Conservation (phyloP, 2,888 invertebrate species). For the Netelia melanura region DNA sequence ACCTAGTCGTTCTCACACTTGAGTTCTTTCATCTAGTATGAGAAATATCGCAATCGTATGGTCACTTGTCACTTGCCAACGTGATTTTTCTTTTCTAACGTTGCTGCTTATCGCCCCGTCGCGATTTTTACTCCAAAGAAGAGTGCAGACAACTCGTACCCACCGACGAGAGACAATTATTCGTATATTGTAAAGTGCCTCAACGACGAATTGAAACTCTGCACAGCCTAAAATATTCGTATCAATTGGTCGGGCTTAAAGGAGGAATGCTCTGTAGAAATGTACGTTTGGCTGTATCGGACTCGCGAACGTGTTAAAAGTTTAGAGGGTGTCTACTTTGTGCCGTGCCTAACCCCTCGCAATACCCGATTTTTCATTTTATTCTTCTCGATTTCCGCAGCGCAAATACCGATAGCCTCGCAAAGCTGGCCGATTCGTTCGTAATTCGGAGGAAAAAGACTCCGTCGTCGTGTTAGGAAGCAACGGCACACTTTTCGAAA, state of each 20-base stretch:
- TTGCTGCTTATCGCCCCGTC: background rate
- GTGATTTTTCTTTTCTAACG: conserved; percentile 41
- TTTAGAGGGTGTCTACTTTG: conserved; percentile 69
- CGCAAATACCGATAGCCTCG: background rate
- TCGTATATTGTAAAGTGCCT: background rate
- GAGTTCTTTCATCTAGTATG: conserved; percentile 55
- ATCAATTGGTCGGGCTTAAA: conserved; percentile 35
- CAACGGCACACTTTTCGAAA: conserved; percentile 36
- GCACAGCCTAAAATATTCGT: conserved; percentile 81
- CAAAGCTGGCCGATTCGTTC: no score
- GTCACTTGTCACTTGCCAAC: conserved; percentile 84
- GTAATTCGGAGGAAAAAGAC: background rate
- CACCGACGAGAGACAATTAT: conserved; percentile 25
- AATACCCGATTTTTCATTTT: background rate
- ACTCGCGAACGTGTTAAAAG: background rate
- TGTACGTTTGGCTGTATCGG: conserved; percentile 10
- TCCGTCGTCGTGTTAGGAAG: no score
- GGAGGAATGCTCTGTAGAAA: background rate
- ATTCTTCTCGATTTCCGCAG: background rate
- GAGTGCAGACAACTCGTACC: conserved; percentile 68
- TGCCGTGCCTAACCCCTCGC: conserved; percentile 32
- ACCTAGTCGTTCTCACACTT: conserved; percentile 19
- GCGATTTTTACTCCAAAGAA: conserved; percentile 60
- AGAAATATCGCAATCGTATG: conserved; percentile 81
- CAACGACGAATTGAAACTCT: conserved; percentile 43